Percentiles rank a stretch among this genome's conserved stretches.
These are phyloP conservation scores for Pontoporia blainvillei DNA, from an alignment of 2,113 vertebrate species.

Conservation along the genomic window DNA sequence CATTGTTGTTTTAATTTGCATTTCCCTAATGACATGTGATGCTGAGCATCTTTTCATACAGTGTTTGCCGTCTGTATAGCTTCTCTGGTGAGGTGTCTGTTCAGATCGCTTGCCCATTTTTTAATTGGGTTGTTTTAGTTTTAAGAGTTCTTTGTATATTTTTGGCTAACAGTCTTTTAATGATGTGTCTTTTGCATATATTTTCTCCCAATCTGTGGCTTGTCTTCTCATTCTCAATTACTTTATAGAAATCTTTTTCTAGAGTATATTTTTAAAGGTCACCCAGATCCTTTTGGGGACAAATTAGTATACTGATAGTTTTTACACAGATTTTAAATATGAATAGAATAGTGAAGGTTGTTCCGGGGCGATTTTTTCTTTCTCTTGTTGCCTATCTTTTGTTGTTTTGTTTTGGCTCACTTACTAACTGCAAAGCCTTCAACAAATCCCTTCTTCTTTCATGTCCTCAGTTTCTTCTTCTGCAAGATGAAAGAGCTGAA, in stretches of 20 bases:
- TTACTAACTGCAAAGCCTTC: background rate
- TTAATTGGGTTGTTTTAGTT: background rate
- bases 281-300: background rate
- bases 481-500: background rate
- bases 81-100: background rate
- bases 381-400: background rate
- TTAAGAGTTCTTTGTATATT: background rate
- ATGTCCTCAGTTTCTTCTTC: background rate
- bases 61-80: background rate
- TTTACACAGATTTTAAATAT: background rate
- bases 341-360: background rate
- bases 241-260: background rate
- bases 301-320: background rate
- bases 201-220: background rate
- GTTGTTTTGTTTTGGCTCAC: background rate
- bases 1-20: background rate
- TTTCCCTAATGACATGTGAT: background rate
- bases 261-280: background rate
- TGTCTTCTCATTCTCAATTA: background rate
- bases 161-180: background rate
- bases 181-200: background rate
- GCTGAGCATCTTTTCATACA: background rate
- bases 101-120: background rate
- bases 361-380: background rate
- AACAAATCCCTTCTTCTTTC: background rate